Base-by-base conservation (phyloP, 2,113 vertebrate genomes). In the Eulemur rufifrons region DNA sequence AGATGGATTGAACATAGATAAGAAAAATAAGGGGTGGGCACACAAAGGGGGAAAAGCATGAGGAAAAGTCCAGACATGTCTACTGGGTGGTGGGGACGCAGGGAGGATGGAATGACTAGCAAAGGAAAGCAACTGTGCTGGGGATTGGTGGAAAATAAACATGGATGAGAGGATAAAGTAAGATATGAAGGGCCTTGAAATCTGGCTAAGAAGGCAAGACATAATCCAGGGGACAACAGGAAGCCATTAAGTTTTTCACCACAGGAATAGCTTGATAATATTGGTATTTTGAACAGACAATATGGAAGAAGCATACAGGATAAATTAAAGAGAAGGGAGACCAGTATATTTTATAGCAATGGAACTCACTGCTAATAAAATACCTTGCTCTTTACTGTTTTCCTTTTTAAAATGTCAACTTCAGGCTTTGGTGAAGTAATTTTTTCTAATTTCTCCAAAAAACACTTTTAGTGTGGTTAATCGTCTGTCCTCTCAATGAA, bases 371-470 rank as follows among this genome's bases (percentile, higher is more conserved):
- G 37, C n/a, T 82, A 42, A 74, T 83, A 68, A 77, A 84, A 42
- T 69, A 66, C 1, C 29, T 77, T 56, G 6, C 32, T 83, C 37
- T 90, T 59, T 52, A 32, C 7, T 56, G 54, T 77, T 66, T 85
- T 82, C 20, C 50, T 64, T 59, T 78, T 68, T 56, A 66, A 18
- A 64, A 69, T 56, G 52, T 66, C 13, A 52, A 63, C 9, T 52
- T 89, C 37, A 88, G 52, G 39, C 6, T 82, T 88, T 50, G 76
- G 59, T 76, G 39, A 92, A 96, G 39, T 10, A 39, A 59, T 95
- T 86, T 89, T 54, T 91, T 77, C 74, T 50, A 50, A 50, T 77
- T 88, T 94, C 61, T 91, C 86, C 10, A 64, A 50, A 56, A 86
- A 82, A 68, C 1, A 7, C 29, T 93, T 64, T 69, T 21, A n/a